A percentile compares a stretch with the other conserved stretches of the same genome.
Conservation (phyloP, 1,140 invertebrate genomes). For the Lepidurus apus region DNA sequence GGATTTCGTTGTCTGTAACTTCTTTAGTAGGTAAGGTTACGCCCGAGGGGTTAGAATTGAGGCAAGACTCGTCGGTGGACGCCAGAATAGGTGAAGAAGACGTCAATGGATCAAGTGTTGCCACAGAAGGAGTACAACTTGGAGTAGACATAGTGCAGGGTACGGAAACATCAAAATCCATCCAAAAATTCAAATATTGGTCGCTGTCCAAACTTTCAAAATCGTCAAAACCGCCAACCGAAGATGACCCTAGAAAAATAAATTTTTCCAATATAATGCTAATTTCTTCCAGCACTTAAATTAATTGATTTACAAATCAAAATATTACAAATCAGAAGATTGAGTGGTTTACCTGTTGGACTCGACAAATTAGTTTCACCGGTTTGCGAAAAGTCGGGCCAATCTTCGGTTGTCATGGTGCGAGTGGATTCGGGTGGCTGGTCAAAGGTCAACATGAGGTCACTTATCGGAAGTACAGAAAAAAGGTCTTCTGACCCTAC, state of each 20-base stretch:
- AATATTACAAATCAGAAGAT: neutral
- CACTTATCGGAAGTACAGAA: neutral
- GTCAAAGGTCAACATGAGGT: constrained; percentile 21
- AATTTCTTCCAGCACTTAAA: no score
- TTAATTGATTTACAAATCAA: no score
- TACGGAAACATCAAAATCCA: constrained; percentile 5
- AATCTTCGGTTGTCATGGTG: constrained; percentile 13
- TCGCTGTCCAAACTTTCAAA: constrained; percentile 13
- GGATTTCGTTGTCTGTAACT: neutral
- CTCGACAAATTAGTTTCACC: constrained; percentile 15
- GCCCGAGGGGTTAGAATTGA: neutral
- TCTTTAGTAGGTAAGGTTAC: constrained; percentile 19
- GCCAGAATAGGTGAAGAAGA: constrained; percentile 16
- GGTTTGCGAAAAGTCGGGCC: constrained; percentile 5
- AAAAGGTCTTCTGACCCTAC: constrained; percentile 4
- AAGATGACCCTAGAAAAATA: neutral
- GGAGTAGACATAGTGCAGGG: neutral
- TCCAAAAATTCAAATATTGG: constrained; percentile 20
- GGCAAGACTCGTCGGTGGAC: neutral
- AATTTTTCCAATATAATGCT: no score
- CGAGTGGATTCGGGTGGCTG: neutral
- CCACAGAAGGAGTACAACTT: neutral
- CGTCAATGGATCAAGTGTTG: neutral
- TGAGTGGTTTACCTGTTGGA: neutral
- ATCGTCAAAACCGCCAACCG: constrained; percentile 17